Percentiles rank a stretch among this genome's conserved stretches.
These are phyloP conservation scores for Amniataba percoides DNA, from an alignment of 2,797 vertebrate genomes.

Conservation along the genomic window DNA sequence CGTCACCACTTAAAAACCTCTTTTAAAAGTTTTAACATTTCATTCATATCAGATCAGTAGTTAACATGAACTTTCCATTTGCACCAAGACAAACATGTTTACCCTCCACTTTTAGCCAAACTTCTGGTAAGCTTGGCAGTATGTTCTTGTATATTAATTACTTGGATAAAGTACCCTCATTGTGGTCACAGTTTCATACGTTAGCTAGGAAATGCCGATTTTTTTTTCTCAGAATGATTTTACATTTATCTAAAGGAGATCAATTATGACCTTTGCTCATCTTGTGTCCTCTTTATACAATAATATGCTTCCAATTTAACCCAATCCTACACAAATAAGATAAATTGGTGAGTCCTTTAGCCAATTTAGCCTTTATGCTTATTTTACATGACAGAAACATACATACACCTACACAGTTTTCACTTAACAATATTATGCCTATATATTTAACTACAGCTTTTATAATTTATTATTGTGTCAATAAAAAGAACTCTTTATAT, in stretches of 20 bases:
- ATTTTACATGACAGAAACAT: slow-evolving; percentile 4
- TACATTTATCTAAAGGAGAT: slow-evolving; percentile 77
- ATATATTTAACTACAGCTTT: not conserved
- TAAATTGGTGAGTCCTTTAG: not conserved
- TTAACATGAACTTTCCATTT: too few relatives aligned
- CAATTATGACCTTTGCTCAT: slow-evolving; percentile 55
- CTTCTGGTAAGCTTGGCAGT: too few relatives aligned
- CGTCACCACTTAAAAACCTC: too few relatives aligned
- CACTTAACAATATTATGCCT: not conserved
- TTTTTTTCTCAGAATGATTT: slow-evolving; percentile 66
- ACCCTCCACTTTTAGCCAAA: too few relatives aligned
- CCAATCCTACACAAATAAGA: not conserved
- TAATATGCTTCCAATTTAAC: slow-evolving; percentile 20
- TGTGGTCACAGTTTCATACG: too few relatives aligned
- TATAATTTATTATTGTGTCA: not conserved
- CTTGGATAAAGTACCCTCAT: too few relatives aligned
- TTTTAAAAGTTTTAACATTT: too few relatives aligned
- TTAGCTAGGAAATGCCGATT: too few relatives aligned
- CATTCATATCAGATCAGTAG: too few relatives aligned
- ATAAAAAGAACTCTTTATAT: not conserved
- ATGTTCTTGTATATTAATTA: too few relatives aligned
- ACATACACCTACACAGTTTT: not conserved
- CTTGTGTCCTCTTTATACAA: slow-evolving; percentile 30
- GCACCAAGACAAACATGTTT: too few relatives aligned
- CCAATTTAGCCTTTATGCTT: not conserved